phyloP scores from a whole-genome alignment of 2,797 vertebrate species.

The Micromesistius poutassou region DNA sequence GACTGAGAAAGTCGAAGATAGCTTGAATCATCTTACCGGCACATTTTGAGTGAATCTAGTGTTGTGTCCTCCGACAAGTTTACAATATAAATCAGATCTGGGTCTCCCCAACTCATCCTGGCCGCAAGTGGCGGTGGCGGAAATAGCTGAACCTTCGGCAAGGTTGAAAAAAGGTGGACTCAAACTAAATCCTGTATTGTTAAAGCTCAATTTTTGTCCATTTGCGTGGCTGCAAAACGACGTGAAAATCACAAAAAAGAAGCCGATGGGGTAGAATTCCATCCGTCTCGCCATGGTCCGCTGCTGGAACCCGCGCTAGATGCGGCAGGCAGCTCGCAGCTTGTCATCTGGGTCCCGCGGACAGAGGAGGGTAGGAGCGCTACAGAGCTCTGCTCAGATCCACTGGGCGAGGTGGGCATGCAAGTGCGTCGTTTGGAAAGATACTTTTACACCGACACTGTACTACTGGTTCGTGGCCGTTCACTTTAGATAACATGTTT shows the following conservation, averaged over 20 bases:
- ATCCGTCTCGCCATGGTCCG: slow-evolving; percentile 66
- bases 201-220: slow-evolving; percentile 49
- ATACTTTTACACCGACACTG: background rate
- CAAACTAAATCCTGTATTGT: slow-evolving; percentile 72
- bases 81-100: slow-evolving; percentile 84
- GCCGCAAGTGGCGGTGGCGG: slow-evolving; percentile 88
- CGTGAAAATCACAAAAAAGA: slow-evolving; percentile 25
- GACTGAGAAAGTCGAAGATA: background rate
- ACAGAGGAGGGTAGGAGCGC: background rate
- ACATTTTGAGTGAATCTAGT: slow-evolving; percentile 72
- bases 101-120: slow-evolving; percentile 70
- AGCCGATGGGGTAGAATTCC: slow-evolving; percentile 45
- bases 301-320: slow-evolving; percentile 48
- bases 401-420: background rate
- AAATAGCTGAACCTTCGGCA: slow-evolving; percentile 74
- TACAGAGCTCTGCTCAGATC: background rate
- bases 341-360: slow-evolving; percentile 55
- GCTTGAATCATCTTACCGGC: slow-evolving; percentile 73
- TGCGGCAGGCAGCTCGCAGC: slow-evolving; percentile 54
- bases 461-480: slow-evolving; percentile 1
- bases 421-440: background rate
- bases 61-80: slow-evolving; percentile 86
- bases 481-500: slow-evolving; percentile 38
- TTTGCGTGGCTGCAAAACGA: slow-evolving; percentile 36
- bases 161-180: slow-evolving; percentile 91